Conservation (phyloP, 1,140 invertebrate genomes). For the Scylla paramamosain region DNA sequence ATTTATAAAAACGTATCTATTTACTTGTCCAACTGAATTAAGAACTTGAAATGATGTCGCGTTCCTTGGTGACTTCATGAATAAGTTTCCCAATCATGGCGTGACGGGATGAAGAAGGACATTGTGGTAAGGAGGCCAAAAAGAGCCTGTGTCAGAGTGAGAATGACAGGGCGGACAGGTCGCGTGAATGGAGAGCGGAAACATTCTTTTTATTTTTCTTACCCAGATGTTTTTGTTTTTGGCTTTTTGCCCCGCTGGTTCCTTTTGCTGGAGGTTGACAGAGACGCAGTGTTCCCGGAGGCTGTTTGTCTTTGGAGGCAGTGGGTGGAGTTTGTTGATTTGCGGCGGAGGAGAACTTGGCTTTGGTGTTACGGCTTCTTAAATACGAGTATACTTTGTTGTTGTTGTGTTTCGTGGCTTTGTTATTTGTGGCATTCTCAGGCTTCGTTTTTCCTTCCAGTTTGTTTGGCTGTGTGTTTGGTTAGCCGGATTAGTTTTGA, state of each 20-base stretch:
- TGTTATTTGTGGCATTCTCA: background rate
- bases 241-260: background rate
- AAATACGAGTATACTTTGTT: background rate
- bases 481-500: constrained; percentile 2
- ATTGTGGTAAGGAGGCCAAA: too few species aligned
- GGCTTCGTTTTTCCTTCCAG: background rate
- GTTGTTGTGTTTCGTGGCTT: background rate
- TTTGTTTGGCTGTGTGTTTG: background rate
- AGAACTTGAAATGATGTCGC: too few species aligned
- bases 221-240: background rate
- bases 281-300: background rate
- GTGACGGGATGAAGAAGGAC: too few species aligned
- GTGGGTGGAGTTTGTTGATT: background rate
- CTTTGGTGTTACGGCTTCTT: background rate
- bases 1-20: too few species aligned
- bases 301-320: background rate
- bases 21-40: too few species aligned
- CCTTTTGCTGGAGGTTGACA: background rate
- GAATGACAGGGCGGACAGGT: too few species aligned
- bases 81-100: too few species aligned
- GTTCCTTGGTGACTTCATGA: too few species aligned
- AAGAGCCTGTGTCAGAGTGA: too few species aligned
- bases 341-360: background rate
- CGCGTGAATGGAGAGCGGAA: too few species aligned
- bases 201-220: too few species aligned